Conservation (phyloP, 2,113 vertebrate species). For the Chamaetylas fuelleborni region DNA sequence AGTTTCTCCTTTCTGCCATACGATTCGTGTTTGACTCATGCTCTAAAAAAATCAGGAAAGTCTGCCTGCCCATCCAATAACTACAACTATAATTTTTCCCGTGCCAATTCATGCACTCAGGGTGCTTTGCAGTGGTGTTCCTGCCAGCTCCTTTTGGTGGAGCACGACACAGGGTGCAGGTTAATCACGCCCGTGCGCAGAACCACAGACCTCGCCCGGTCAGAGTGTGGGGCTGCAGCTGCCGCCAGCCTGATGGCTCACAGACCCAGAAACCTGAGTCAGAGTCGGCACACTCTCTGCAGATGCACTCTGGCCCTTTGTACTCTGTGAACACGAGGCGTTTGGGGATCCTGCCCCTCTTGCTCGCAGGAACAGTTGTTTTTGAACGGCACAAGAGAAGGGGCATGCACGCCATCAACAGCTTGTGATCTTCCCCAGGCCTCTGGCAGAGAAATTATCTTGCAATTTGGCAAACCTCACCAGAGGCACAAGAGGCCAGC, state of each 20-base stretch:
- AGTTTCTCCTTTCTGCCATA: neutral
- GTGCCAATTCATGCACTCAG: neutral
- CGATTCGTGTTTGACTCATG: neutral
- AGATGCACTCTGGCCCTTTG: neutral
- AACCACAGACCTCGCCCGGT: fast-evolving
- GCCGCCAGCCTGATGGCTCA: neutral
- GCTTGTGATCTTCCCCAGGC: slow-evolving; percentile 22
- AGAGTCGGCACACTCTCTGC: neutral
- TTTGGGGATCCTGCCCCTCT: neutral
- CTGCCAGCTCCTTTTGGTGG: neutral
- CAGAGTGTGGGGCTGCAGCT: neutral
- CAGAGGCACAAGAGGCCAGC: neutral
- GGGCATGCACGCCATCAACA: neutral
- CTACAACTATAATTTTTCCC: neutral
- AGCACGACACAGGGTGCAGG: neutral
- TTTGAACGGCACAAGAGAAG: neutral
- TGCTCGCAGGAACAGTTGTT: neutral
- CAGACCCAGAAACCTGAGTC: neutral
- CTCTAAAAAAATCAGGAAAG: neutral
- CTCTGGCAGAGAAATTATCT: slow-evolving; percentile 22
- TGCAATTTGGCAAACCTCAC: slow-evolving; percentile 25
- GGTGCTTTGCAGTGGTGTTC: fast-evolving
- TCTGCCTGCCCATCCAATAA: neutral
- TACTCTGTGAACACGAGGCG: neutral
- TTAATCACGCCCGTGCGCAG: fast-evolving